phyloP scores from a whole-genome alignment of 2,797 vertebrate species.

The Chaenodraco wilsoni region DNA sequence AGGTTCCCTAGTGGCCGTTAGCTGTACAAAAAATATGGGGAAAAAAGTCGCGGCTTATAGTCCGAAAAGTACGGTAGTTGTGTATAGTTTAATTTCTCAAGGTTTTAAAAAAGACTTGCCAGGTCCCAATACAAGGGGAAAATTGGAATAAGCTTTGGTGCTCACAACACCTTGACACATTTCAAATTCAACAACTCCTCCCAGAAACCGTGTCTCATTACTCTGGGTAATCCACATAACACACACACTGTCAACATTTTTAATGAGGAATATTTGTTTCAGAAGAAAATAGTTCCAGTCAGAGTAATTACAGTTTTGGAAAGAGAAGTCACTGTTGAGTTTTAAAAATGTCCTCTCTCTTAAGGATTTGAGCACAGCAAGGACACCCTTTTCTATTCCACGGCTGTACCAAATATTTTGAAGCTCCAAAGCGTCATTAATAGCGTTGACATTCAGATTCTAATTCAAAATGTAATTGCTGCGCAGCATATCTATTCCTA shows the following conservation, averaged over 20 bases:
- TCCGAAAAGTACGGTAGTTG: background rate
- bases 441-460: no score
- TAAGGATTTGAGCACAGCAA: background rate
- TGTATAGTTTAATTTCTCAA: background rate
- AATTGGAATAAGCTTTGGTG: constrained; percentile 9
- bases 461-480: no score
- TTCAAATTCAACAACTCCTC: constrained; percentile 20
- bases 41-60: no score
- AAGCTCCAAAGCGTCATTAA: no score
- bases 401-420: no score
- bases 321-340: background rate
- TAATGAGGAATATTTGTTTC: background rate
- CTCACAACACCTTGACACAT: background rate
- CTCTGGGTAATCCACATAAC: constrained; percentile 9
- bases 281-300: background rate
- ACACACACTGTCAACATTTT: constrained; percentile 8
- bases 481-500: no score
- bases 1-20: no score
- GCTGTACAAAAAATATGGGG: no score
- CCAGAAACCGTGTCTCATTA: background rate
- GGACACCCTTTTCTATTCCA: no score
- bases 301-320: background rate
- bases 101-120: background rate
- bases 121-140: background rate
- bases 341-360: background rate